A percentile compares a stretch with the other conserved stretches of the same genome.
These are phyloP conservation scores for Glossophaga mutica DNA, from an alignment of 2,797 vertebrate species.

Conservation along the genomic window DNA sequence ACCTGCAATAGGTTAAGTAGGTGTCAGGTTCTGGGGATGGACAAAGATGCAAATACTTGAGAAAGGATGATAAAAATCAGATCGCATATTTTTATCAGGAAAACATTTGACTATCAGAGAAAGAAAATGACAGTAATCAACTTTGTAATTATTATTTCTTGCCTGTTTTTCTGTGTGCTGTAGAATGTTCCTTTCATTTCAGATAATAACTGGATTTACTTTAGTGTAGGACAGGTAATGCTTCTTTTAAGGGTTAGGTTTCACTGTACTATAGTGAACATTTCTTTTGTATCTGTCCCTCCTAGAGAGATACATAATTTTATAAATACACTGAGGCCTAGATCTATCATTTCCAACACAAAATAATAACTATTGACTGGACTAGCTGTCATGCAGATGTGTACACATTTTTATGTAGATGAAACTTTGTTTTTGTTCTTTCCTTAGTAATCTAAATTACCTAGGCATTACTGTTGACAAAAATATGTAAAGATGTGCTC, in stretches of 20 bases:
- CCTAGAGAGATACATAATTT: not conserved
- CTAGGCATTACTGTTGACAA: not conserved
- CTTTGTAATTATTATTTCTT: not conserved
- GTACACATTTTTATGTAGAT: not conserved
- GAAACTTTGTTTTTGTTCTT: conserved; percentile 13
- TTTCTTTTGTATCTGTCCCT: not conserved
- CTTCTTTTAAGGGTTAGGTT: conserved; percentile 27
- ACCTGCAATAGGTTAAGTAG: conserved; percentile 83
- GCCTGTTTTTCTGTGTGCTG: not conserved
- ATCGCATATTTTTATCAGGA: conserved; percentile 39
- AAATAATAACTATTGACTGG: not conserved
- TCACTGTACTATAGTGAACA: not conserved
- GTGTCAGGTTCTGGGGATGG: conserved; percentile 78
- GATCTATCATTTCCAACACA: not conserved
- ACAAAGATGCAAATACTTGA: conserved; percentile 69
- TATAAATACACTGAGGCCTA: not conserved
- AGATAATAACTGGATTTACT: not conserved
- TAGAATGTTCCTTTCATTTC: not conserved
- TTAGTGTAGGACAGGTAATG: not conserved
- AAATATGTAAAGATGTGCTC: not conserved
- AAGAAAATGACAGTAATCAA: not conserved
- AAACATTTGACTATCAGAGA: conserved; percentile 37
- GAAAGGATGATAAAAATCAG: conserved; percentile 75
- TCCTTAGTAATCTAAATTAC: conserved; percentile 32
- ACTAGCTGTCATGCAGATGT: not conserved